Conservation (phyloP, 2,888 invertebrate genomes). For the Catocala nupta region DNA sequence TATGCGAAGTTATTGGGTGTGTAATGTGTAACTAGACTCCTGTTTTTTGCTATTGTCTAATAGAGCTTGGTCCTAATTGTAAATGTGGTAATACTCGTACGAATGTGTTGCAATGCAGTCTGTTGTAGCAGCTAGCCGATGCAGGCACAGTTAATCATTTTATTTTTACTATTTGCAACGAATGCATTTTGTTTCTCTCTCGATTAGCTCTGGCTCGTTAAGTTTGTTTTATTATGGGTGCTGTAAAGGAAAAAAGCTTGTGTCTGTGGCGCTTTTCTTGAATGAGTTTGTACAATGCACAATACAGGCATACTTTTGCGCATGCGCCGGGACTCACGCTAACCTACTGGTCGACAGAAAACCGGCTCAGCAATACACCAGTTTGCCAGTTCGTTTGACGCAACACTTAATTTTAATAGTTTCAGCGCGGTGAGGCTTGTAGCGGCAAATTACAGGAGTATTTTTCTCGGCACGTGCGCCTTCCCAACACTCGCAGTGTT, state of each 20-base stretch:
- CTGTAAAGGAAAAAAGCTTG: no score
- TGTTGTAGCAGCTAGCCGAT: conserved; percentile 18
- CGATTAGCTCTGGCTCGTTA: not conserved
- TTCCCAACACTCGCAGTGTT: conserved; percentile 42
- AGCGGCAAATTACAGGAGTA: conserved; percentile 61
- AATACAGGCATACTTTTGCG: conserved; percentile 12
- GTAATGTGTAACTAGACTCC: not conserved
- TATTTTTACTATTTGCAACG: conserved; percentile 24
- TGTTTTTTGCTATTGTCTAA: conserved; percentile 9
- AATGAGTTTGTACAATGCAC: not conserved
- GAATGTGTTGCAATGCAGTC: conserved; percentile 33
- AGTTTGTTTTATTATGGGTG: not conserved
- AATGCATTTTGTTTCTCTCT: conserved; percentile 13
- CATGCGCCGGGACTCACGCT: conserved; percentile 15
- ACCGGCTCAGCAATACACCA: conserved; percentile 39
- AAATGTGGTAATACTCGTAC: conserved; percentile 30
- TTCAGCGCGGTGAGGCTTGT: conserved; percentile 68
- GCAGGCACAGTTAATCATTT: conserved; percentile 33
- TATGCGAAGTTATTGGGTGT: conserved; percentile 6
- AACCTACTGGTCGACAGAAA: conserved; percentile 26
- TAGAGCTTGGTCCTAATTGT: conserved; percentile 9
- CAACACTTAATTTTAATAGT: conserved; percentile 61
- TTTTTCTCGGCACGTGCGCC: conserved; percentile 65
- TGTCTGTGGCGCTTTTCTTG: no score
- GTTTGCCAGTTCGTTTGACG: conserved; percentile 46